phyloP scores from a whole-genome alignment of 2,888 invertebrate species.

The Metellina segmentata region DNA sequence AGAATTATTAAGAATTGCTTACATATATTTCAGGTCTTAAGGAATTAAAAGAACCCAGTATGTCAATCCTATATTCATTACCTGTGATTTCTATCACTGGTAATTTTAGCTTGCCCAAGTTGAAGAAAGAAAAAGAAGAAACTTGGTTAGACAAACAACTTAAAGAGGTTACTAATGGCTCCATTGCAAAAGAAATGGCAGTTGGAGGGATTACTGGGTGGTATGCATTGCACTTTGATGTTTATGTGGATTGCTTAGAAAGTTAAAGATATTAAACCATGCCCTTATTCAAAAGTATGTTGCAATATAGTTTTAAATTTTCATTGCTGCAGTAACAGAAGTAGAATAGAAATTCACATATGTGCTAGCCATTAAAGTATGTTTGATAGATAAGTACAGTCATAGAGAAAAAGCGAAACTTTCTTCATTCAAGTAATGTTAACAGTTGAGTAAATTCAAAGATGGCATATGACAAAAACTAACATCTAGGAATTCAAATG shows the following conservation, averaged over 20 bases:
- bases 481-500: too few relatives aligned
- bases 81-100: constrained; percentile 52
- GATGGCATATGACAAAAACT: too few relatives aligned
- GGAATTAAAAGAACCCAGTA: background rate
- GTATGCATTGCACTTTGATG: constrained; percentile 83
- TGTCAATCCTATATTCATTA: constrained; percentile 21
- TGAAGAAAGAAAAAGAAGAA: constrained; percentile 82
- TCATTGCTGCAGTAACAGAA: background rate
- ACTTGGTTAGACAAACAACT: constrained; percentile 88
- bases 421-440: too few relatives aligned
- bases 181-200: constrained; percentile 92
- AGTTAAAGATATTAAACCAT: background rate
- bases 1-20: background rate
- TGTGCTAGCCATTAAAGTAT: too few relatives aligned
- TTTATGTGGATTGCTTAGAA: background rate
- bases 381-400: too few relatives aligned
- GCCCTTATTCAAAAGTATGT: background rate
- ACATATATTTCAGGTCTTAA: background rate
- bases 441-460: too few relatives aligned
- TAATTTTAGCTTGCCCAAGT: constrained; percentile 28
- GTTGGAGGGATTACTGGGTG: constrained; percentile 94
- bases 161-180: constrained; percentile 90
- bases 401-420: too few relatives aligned
- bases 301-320: background rate
- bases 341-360: too few relatives aligned